Evolutionary conservation across 2,113 vertebrate genomes (phyloP).

Genomic region (Acanthisitta chloris): DNA sequence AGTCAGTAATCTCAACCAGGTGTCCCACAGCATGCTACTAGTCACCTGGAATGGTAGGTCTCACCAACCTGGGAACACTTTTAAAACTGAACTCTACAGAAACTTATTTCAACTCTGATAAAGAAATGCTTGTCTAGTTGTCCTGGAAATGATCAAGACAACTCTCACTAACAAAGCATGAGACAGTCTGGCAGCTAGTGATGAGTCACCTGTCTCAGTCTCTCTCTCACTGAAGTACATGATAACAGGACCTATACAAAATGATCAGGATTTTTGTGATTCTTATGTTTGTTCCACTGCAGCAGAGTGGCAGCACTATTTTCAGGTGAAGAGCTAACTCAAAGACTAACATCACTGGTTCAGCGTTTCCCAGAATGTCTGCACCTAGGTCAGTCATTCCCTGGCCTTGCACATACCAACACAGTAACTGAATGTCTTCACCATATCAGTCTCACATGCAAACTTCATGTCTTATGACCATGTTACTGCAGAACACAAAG

Average conservation of each 20-base stretch:
- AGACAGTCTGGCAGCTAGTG: neutral
- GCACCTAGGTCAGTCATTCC: neutral
- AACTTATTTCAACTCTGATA: neutral
- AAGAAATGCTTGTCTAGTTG: neutral
- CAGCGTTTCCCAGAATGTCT: neutral
- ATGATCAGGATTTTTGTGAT: neutral
- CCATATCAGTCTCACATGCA: neutral
- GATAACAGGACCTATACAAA: neutral
- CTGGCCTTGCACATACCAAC: neutral
- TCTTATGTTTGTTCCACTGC: neutral
- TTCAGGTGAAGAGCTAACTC: neutral
- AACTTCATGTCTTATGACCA: neutral
- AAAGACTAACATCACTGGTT: neutral
- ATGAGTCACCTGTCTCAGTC: neutral
- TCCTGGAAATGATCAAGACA: neutral
- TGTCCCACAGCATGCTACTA: neutral
- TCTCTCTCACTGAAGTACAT: neutral
- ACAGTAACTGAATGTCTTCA: accelerated
- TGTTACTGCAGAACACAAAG: neutral
- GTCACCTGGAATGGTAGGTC: neutral
- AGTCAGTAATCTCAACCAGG: neutral
- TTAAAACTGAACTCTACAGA: neutral
- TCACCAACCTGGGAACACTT: neutral
- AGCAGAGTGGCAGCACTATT: neutral
- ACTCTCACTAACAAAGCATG: neutral